phyloP scores from a whole-genome alignment of 2,113 vertebrate species.

The Jaculus jaculus region DNA sequence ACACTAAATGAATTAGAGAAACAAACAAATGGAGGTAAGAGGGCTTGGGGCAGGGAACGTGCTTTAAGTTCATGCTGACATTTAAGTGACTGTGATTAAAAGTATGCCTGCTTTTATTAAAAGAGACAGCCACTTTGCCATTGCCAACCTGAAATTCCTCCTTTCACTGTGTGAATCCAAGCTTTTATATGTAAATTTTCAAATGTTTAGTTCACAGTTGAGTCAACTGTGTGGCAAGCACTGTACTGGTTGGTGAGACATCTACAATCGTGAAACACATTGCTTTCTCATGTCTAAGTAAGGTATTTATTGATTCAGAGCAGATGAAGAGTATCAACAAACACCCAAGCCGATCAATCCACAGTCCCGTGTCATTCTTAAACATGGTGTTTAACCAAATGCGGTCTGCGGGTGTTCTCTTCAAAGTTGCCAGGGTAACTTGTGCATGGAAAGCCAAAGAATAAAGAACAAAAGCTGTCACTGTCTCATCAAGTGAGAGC shows the following conservation, averaged over 20 bases:
- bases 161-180: background rate
- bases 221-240: background rate
- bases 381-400: slow-evolving; percentile 78
- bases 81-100: slow-evolving; percentile 29
- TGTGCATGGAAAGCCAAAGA: slow-evolving; percentile 71
- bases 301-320: slow-evolving; percentile 48
- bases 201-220: background rate
- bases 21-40: background rate
- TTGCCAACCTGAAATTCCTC: background rate
- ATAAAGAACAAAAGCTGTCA: slow-evolving; percentile 82
- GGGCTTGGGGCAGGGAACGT: background rate
- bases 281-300: slow-evolving; percentile 21
- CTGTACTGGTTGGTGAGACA: background rate
- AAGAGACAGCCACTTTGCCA: slow-evolving; percentile 3
- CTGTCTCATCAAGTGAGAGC: slow-evolving; percentile 79
- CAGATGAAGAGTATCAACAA: slow-evolving; percentile 48
- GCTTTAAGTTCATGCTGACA: slow-evolving; percentile 48
- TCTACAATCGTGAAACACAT: slow-evolving; percentile 10
- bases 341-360: slow-evolving; percentile 55
- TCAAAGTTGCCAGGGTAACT: slow-evolving; percentile 82
- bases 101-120: slow-evolving; percentile 13
- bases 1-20: slow-evolving; percentile 56
- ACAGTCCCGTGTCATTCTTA: slow-evolving; percentile 36
- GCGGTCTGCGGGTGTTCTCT: slow-evolving; percentile 77
- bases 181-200: slow-evolving; percentile 49